Evolutionary conservation across 1,140 invertebrate genomes (phyloP), one percentile per base, ranked within the genome.

Genomic region (Caenorhabditis remanei): DNA sequence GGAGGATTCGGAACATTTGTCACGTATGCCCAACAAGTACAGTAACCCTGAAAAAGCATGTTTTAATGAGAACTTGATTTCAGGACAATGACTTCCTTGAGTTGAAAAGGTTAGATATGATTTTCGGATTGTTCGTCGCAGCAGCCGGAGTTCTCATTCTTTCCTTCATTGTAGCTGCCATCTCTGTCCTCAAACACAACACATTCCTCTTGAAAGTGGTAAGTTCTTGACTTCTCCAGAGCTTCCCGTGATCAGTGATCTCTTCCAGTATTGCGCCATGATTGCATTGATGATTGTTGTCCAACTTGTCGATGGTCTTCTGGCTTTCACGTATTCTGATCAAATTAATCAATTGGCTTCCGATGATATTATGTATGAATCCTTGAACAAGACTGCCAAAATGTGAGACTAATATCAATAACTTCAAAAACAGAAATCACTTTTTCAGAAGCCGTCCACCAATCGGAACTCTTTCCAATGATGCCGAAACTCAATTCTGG

Each of bases 1-100:
- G 41, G 84, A 16, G 87, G 87, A 41, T 87, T 87, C 19, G 87
- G 84, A 55, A 86, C 83, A 13, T 87, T 87, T 40, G 21, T 46
- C 63, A 85, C 65, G 6, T 87, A 86, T 43, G 87, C 87, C 21
- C 48, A 87, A 41, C 41, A 82, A 21, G 83, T 85, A 48, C 53
- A 61, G 32, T 75, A 79, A 79, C 48, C 43, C 40, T 48, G 24
- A 13, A 9, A n/a, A 48, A 11, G 3, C 56, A 1, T 41, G n/a
- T 13, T 55, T 40, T 53, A 2, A 21, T 21, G 21, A 85, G 11
- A 32, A 48, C 61, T 16, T 32, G 41, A 67, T 58, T 87, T 55
- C 79, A 87, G 84, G 85, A 87, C 43, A 71, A 87, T 48, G 87
- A 87, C 46, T 87, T 87, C 61, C 63, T 87, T 48, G 84, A 87